Conservation (phyloP, 2,888 invertebrate species). For the Junonia oenone region DNA sequence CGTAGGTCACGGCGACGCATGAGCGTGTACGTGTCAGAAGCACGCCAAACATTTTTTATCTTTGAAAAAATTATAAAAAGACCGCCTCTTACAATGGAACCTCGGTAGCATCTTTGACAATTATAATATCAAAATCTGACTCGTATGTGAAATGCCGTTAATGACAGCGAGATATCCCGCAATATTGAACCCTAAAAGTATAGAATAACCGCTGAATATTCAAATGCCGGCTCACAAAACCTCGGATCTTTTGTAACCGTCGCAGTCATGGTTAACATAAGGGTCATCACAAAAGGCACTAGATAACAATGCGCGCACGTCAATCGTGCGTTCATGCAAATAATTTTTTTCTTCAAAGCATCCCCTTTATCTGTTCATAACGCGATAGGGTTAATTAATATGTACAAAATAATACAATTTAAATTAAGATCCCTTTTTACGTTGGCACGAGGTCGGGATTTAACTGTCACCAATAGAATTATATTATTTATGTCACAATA, state of each 20-base stretch:
- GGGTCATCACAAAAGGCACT: constrained; percentile 79
- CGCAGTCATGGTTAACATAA: constrained; percentile 63
- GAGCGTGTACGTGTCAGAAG: constrained; percentile 73
- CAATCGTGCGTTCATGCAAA: constrained; percentile 79
- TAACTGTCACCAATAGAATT: constrained; percentile 72
- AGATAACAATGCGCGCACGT: constrained; percentile 77
- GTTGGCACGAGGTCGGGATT: constrained; percentile 71
- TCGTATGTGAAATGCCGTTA: constrained; percentile 44
- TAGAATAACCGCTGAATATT: constrained; percentile 46
- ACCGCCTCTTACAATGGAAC: constrained; percentile 67
- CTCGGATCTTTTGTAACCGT: constrained; percentile 44
- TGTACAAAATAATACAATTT: constrained; percentile 74
- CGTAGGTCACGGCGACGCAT: constrained; percentile 74
- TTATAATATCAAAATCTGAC: constrained; percentile 66
- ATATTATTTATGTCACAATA: constrained; percentile 71
- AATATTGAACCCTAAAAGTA: constrained; percentile 52
- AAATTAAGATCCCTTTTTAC: constrained; percentile 68
- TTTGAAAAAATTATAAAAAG: constrained; percentile 75
- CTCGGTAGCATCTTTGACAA: constrained; percentile 80
- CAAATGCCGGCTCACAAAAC: constrained; percentile 35
- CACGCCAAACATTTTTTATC: constrained; percentile 79
- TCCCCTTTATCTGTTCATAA: constrained; percentile 71
- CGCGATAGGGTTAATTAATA: constrained; percentile 78
- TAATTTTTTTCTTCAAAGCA: constrained; percentile 74
- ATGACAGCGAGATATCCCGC: constrained; percentile 35